These are phyloP conservation scores for Dendrocopos noguchii DNA, from an alignment of 2,113 vertebrate genomes.

Conservation along the genomic window DNA sequence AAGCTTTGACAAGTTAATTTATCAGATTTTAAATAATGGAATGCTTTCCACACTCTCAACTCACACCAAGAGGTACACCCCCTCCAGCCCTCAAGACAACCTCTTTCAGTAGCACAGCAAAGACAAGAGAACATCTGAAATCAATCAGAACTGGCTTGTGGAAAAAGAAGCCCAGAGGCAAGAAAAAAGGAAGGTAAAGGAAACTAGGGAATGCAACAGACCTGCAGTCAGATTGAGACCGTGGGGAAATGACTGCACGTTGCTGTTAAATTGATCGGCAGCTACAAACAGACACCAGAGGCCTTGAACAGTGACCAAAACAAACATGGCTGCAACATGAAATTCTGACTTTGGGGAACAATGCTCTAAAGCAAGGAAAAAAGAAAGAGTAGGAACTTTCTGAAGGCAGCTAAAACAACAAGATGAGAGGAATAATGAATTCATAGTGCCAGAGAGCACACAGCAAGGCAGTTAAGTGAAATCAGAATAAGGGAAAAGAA, in stretches of 20 bases:
- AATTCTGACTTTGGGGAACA: not conserved
- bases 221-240: fast-evolving
- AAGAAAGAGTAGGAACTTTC: not conserved
- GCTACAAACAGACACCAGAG: not conserved
- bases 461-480: not conserved
- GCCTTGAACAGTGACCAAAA: not conserved
- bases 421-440: not conserved
- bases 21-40: not conserved
- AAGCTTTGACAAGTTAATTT: not conserved
- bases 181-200: not conserved
- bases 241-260: fast-evolving
- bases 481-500: not conserved
- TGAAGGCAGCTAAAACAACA: not conserved
- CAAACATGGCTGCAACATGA: not conserved
- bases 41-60: not conserved
- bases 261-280: not conserved
- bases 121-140: not conserved
- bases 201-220: not conserved
- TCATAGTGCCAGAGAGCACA: not conserved
- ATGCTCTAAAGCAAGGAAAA: not conserved
- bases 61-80: not conserved
- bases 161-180: not conserved
- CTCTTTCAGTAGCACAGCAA: not conserved
- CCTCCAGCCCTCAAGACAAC: not conserved
- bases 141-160: not conserved